A percentile compares a stretch with the other conserved stretches of the same genome.
phyloP scores from a whole-genome alignment of 2,888 invertebrate species.

The Drosophila eohydei region DNA sequence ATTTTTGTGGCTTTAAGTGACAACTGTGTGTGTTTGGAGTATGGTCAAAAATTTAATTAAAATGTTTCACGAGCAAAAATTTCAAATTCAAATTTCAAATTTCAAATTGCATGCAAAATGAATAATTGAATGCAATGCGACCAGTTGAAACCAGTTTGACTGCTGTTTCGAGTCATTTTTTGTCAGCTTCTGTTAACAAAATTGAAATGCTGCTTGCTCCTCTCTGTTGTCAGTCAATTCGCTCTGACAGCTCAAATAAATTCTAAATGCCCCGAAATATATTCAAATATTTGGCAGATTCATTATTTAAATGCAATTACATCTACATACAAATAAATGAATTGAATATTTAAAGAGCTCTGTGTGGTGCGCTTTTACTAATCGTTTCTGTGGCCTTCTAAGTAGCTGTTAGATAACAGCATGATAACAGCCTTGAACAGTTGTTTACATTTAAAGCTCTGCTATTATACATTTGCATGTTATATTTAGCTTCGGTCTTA shows the following conservation, averaged over 20 bases:
- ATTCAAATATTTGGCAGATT: not conserved
- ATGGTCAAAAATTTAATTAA: conserved; percentile 72
- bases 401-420: not conserved
- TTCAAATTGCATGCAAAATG: conserved; percentile 68
- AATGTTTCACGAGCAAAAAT: conserved; percentile 66
- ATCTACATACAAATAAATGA: not conserved
- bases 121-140: conserved; percentile 67
- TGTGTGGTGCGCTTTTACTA: not conserved
- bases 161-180: conserved; percentile 52
- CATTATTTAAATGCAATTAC: not conserved
- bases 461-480: not conserved
- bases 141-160: conserved; percentile 50
- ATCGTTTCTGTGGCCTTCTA: not conserved
- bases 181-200: conserved; percentile 39
- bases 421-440: not conserved
- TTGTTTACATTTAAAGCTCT: not conserved
- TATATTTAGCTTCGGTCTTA: not conserved
- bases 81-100: conserved; percentile 60
- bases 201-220: conserved; percentile 26
- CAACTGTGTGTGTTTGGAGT: conserved; percentile 33
- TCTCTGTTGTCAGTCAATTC: conserved; percentile 22
- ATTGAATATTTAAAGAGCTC: not conserved
- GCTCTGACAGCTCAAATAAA: conserved; percentile 11
- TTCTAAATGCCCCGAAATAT: conserved; percentile 6
- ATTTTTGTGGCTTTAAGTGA: conserved; percentile 69